Base-by-base conservation (phyloP, 1,140 invertebrate species). In the Polypedilum vanderplanki region DNA sequence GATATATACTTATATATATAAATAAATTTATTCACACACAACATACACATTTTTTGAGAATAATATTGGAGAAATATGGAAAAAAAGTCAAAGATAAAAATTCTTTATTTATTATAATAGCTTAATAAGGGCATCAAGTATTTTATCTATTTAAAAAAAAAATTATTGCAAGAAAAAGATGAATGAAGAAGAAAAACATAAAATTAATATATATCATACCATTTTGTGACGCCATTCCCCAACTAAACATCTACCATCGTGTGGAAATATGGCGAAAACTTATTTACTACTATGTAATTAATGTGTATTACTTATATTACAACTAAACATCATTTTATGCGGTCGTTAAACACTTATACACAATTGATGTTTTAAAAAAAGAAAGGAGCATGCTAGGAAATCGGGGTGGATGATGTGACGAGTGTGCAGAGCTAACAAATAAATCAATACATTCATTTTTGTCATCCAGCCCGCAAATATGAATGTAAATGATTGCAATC, bases 151-250 rank as follows among this genome's bases (percentile, higher is more conserved):
- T 22, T 18, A 18, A 70, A 18, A 70, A 70, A 70, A 70, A 8
- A 70, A 5, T 9, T 18, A 22, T 18, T 67, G 65, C 24, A 33
- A 33, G 65, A 70, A 18, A 70, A 70, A 20, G 18, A 18, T 22
- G 65, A 57, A 57, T 70, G 65, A 70, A 8, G 20, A 18, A 10
- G 9, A 70, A 20, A 70, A 70, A 18, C 17, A 70, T 70, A 70
- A 70, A 70, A 70, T 70, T 70, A 70, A 70, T 70, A 70, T 70
- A 70, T 70, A 70, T 70, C 65, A 70, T 70, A 70, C 65, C 20
- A 70, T 70, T 70, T 18, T 70, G 10, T 57, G 10, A 57, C n/a
- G 46, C 10, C n/a, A 17, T 57, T 57, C 10, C 46, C 10, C 46
- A 17, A 15, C 46, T 17, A 12, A 57, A 57, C 46, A 57, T 12